Base-by-base conservation (phyloP, 2,888 invertebrate genomes). In the Dendrolimus houi region DNA sequence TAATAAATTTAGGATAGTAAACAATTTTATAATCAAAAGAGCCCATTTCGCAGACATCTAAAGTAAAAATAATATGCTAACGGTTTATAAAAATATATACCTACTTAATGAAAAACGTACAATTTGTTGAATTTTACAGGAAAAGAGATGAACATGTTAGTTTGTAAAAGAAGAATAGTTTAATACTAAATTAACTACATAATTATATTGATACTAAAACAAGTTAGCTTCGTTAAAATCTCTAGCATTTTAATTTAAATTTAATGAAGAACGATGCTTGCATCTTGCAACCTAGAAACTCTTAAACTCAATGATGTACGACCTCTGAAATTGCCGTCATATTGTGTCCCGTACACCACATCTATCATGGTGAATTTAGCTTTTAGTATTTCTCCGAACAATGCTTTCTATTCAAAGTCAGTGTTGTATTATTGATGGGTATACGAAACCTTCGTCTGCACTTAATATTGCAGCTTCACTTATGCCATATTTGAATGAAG, bases 321-420 rank as follows among this genome's bases (percentile, higher is more conserved):
- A 60, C 60, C 64, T 64, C 58, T 62, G 58, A 66, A 59, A 68
- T 64, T 66, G 67, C 64, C 61, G 64, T 65, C 65, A 67, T 66
- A 66, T 70, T 64, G 59, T 60, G 62, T 60, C 63, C 59, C 7
- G 41, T 54, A 59, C 56, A 65, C 60, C 58, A 66, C 63, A 68
- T 72, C 68, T 68, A 70, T 70, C 67, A 68, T 61, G 63, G 59
- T 56, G 62, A 66, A 67, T 64, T 64, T 65, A 66, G 64, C 64
- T 54, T 52, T 56, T 61, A 63, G 60, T 65, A 63, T 64, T 64
- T 62, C 55, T 60, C 60, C 58, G 62, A 69, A 69, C 67, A 70
- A 69, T 68, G 68, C 67, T 61, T 61, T 64, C 65, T 65, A 68
- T 70, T 70, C 66, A 70, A 63, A 64, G 63, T 65, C 59, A 47